Evolutionary conservation across 2,888 invertebrate species (phyloP), one percentile per base, ranked within the genome.

Genomic region (Timema cristinae): DNA sequence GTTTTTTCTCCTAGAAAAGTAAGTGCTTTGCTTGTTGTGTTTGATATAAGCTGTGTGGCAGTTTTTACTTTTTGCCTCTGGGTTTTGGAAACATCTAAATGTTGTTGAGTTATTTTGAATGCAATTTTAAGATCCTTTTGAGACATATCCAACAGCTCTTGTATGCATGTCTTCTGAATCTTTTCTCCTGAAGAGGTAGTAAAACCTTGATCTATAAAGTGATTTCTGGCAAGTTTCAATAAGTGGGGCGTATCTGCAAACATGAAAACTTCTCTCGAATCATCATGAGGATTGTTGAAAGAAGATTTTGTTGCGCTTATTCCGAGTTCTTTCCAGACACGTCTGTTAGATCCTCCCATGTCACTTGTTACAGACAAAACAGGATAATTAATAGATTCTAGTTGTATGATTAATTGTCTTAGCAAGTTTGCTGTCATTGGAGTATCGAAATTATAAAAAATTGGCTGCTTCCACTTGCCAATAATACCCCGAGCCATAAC

Each of bases 361-460:
- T 78, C 77, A 69, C 73, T 73, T 8, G 77, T 77, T 15, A 78
- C 70, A 2, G 77, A 77, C 8, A 78, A 77, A 16, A 79, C 77
- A 50, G 72, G 72, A 73, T 76, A 79, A 1, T 77, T 77, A 70
- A 74, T 74, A 71, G 72, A 69, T 61, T 77, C 75, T 59, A 76
- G 66, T 72, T 72, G 13, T 56, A 47, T 47, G 47, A 68, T 72
- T 71, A 78, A 75, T 48, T 75, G 61, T 32, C 72, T 66, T 54
- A 78, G 71, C 16, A 73, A 73, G 6, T 73, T 66, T 56, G 71
- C 72, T 7, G 76, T 76, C 74, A 78, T 75, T 51, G 73, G 72
- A 68, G 72, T 75, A 69, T 78, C 77, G 75, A 72, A 78, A 71
- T 75, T 70, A 70, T 73, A 79, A 76, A 76, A 79, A 54, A 78